These are phyloP conservation scores for Zaprionus lachaisei DNA, from an alignment of 1,140 invertebrate species.

Conservation along the genomic window DNA sequence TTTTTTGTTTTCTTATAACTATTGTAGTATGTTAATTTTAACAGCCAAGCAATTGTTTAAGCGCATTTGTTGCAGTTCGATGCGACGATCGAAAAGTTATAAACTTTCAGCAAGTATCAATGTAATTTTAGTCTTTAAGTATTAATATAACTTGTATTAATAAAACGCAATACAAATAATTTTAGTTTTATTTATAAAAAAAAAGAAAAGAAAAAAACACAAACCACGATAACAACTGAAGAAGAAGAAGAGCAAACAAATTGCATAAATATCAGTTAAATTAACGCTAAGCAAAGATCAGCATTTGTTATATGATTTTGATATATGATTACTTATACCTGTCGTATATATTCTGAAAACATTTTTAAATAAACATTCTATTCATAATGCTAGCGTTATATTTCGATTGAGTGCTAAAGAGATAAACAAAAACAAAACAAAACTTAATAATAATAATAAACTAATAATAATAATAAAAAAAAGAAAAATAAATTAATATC, in stretches of 20 bases:
- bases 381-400: conserved; percentile 65
- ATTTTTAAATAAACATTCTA: conserved; percentile 82
- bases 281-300: conserved; percentile 74
- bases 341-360: conserved; percentile 67
- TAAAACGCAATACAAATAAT: conserved; percentile 81
- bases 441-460: conserved; percentile 42
- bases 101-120: conserved; percentile 73
- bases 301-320: conserved; percentile 73
- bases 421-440: conserved; percentile 36
- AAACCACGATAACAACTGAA: conserved; percentile 28
- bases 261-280: conserved; percentile 51
- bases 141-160: conserved; percentile 78
- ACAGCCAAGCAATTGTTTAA: conserved; percentile 54
- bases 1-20: conserved; percentile 48
- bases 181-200: conserved; percentile 75
- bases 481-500: conserved; percentile 24
- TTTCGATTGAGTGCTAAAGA: conserved; percentile 59
- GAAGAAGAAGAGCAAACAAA: conserved; percentile 24
- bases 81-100: conserved; percentile 48
- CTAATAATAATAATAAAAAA: conserved; percentile 18
- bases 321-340: conserved; percentile 42
- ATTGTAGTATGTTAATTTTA: conserved; percentile 21
- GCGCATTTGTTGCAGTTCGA: conserved; percentile 72
- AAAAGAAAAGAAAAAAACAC: conserved; percentile 13
- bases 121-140: conserved; percentile 64